Conservation (phyloP, 2,113 vertebrate genomes). For the Pedetes capensis region DNA sequence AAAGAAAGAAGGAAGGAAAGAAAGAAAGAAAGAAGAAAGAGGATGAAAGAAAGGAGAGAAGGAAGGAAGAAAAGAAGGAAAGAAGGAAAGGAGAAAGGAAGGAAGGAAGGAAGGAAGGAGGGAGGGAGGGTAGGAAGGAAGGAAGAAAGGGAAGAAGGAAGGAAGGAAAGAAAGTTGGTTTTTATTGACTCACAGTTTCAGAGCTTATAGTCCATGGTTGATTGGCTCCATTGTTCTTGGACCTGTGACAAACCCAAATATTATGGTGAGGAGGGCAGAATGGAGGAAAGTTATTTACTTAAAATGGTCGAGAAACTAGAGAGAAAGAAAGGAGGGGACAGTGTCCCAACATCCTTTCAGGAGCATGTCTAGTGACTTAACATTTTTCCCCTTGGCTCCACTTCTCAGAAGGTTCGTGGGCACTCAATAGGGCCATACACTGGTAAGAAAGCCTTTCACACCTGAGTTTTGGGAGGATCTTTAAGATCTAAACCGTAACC, state of each 20-base stretch:
- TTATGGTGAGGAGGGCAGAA: not conserved
- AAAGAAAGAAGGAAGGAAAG: no score
- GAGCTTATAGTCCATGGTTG: not conserved
- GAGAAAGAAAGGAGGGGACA: not conserved
- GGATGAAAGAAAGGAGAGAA: no score
- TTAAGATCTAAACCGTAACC: not conserved
- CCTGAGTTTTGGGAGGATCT: not conserved
- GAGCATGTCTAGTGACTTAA: fast-evolving
- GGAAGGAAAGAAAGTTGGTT: no score
- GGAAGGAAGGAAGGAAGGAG: no score
- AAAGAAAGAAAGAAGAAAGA: no score
- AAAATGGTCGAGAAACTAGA: not conserved
- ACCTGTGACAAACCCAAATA: not conserved
- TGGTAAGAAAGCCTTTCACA: not conserved
- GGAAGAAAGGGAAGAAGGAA: no score
- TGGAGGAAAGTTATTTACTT: not conserved
- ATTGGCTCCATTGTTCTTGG: not conserved
- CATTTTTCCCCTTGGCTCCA: not conserved
- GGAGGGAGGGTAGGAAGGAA: no score
- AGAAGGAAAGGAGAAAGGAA: no score
- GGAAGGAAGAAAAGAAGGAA: no score
- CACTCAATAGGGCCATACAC: no score
- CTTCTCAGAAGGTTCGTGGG: not conserved
- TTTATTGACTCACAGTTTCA: no score
- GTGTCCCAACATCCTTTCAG: no score